Conservation (phyloP, 2,797 vertebrate species). For the Ataeniobius toweri region DNA sequence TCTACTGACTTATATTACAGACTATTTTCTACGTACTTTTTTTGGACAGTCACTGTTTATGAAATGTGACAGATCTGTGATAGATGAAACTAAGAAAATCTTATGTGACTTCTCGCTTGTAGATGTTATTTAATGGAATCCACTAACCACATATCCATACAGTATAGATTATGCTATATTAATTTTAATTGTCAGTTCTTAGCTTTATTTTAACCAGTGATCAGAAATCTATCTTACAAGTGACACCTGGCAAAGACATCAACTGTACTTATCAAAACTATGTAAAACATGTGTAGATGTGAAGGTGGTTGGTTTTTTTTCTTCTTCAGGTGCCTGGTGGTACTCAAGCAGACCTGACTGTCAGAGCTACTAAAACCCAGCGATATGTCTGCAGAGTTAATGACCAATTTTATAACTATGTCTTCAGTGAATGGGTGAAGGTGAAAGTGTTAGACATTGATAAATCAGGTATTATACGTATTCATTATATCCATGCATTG, state of each 20-base stretch:
- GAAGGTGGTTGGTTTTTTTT: no score
- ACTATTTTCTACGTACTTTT: neutral
- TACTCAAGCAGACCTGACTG: constrained; percentile 74
- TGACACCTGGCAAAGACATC: neutral
- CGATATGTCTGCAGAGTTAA: constrained; percentile 84
- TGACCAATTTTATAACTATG: constrained; percentile 70
- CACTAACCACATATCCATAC: neutral
- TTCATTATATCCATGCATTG: neutral
- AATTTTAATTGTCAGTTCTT: neutral
- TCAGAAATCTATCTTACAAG: neutral
- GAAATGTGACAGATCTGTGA: neutral
- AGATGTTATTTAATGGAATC: neutral
- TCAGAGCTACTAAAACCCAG: constrained; percentile 74
- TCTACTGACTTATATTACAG: neutral
- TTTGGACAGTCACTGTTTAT: neutral
- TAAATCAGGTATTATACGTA: constrained; percentile 67
- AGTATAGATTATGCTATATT: neutral
- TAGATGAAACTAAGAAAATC: neutral
- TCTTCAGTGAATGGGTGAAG: constrained; percentile 86
- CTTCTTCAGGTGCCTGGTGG: constrained; percentile 73
- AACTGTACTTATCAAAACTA: no score
- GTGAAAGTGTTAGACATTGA: constrained; percentile 81
- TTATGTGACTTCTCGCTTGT: neutral
- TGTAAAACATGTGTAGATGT: no score
- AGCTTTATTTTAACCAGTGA: neutral